Conservation (phyloP, 1,140 invertebrate genomes). For the Vollenhovia emeryi region DNA sequence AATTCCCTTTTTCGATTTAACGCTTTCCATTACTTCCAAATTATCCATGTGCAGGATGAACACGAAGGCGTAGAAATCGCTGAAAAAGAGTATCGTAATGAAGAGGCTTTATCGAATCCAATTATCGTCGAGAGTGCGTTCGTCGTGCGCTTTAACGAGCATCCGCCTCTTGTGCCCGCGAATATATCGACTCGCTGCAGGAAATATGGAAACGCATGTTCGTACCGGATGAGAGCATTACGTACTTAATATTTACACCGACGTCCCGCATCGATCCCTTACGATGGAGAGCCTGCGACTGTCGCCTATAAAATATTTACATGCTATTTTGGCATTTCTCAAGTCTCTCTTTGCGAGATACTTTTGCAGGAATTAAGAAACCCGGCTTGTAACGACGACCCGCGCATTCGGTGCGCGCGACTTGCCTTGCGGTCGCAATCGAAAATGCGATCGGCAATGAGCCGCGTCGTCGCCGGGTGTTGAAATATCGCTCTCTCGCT, state of each 20-base stretch:
- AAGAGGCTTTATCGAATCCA: slow-evolving; percentile 57
- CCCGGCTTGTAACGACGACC: background rate
- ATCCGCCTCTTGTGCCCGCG: slow-evolving; percentile 28
- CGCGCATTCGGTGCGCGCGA: background rate
- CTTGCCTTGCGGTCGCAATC: slow-evolving; percentile 48
- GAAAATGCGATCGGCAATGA: slow-evolving; percentile 53
- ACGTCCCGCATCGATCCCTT: background rate
- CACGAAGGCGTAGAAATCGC: slow-evolving; percentile 40
- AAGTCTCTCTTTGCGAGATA: background rate
- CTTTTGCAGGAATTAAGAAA: background rate
- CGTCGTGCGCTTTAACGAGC: slow-evolving; percentile 52
- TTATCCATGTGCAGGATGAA: slow-evolving; percentile 44
- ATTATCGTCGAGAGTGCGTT: slow-evolving; percentile 51
- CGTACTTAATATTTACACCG: slow-evolving; percentile 18
- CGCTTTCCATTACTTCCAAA: slow-evolving; percentile 48
- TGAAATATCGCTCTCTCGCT: slow-evolving; percentile 44
- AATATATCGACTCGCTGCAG: slow-evolving; percentile 37
- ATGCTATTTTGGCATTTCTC: background rate
- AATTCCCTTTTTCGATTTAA: slow-evolving; percentile 4
- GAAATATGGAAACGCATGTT: slow-evolving; percentile 43
- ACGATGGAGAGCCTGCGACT: background rate
- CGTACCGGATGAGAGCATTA: slow-evolving; percentile 22
- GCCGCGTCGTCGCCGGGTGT: slow-evolving; percentile 15
- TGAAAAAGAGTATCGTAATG: slow-evolving; percentile 46
- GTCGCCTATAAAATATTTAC: background rate